phyloP scores from a whole-genome alignment of 2,888 invertebrate species.

The Cataglyphis livida region DNA sequence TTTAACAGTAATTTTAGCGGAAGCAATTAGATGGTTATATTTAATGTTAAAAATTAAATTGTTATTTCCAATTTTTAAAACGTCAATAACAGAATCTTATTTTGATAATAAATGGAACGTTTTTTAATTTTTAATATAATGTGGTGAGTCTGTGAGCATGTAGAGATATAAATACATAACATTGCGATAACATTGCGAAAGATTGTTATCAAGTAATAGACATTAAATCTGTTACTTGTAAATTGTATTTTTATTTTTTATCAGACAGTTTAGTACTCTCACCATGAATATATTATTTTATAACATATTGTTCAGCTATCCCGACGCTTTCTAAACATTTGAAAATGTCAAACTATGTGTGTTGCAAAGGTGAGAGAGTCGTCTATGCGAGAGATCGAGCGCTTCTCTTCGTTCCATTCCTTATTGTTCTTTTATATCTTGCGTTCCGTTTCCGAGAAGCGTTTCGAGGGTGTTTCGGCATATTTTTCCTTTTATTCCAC shows the following conservation, averaged over 20 bases:
- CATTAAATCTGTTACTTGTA: neutral
- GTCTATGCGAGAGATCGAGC: neutral
- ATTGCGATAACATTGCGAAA: neutral
- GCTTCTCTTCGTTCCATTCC: constrained; percentile 19
- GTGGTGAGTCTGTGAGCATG: neutral
- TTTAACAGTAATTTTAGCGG: neutral
- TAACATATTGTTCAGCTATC: constrained; percentile 6
- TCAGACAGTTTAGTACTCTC: neutral
- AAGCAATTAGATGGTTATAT: neutral
- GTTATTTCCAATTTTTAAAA: neutral
- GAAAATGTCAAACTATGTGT: constrained; percentile 31
- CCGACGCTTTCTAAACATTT: constrained; percentile 25
- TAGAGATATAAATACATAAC: neutral
- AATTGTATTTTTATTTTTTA: neutral
- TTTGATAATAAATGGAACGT: neutral
- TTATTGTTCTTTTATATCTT: neutral
- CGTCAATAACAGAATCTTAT: neutral
- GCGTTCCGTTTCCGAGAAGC: neutral
- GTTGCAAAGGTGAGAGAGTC: constrained; percentile 1
- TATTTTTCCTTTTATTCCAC: neutral
- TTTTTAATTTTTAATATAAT: neutral
- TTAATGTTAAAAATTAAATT: constrained; percentile 1
- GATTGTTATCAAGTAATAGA: neutral
- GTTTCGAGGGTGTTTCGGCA: neutral
- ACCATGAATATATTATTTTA: constrained; percentile 21